Evolutionary conservation across 2,797 vertebrate species (phyloP).

Genomic region (Octomys mimax): DNA sequence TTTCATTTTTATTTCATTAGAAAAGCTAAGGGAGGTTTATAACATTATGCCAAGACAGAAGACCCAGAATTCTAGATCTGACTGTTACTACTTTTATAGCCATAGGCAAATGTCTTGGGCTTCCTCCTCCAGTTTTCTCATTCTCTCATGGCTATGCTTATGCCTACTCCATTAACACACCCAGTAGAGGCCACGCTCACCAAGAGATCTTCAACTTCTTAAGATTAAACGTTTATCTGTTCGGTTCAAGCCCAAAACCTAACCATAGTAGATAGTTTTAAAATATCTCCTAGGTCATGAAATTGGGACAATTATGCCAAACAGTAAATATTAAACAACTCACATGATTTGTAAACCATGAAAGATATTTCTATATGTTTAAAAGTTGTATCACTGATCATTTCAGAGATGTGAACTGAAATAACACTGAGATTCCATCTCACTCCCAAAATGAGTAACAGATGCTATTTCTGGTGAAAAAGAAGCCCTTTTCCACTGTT

Average conservation of each 20-base stretch:
- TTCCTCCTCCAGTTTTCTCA: background rate
- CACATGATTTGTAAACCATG: background rate
- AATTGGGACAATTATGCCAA: conserved; percentile 5
- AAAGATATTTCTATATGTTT: background rate
- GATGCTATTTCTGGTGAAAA: background rate
- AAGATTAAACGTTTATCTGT: background rate
- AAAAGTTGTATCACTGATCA: background rate
- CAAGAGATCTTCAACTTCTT: conserved; percentile 20
- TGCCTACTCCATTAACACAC: background rate
- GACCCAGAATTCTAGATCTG: background rate
- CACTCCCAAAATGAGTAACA: background rate
- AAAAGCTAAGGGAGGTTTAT: conserved; percentile 28
- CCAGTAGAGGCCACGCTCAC: background rate
- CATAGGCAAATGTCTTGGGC: background rate
- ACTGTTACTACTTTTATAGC: background rate
- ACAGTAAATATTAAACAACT: conserved; percentile 47
- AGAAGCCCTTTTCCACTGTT: background rate
- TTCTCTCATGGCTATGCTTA: background rate
- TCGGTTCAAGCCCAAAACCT: background rate
- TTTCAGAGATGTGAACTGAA: background rate
- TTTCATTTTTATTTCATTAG: conserved; percentile 21
- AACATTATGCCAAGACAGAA: background rate
- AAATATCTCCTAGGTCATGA: background rate
- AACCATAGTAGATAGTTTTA: background rate
- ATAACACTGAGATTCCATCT: background rate